phyloP scores from a whole-genome alignment of 2,113 vertebrate genomes.

The Oncorhynchus mykiss region DNA sequence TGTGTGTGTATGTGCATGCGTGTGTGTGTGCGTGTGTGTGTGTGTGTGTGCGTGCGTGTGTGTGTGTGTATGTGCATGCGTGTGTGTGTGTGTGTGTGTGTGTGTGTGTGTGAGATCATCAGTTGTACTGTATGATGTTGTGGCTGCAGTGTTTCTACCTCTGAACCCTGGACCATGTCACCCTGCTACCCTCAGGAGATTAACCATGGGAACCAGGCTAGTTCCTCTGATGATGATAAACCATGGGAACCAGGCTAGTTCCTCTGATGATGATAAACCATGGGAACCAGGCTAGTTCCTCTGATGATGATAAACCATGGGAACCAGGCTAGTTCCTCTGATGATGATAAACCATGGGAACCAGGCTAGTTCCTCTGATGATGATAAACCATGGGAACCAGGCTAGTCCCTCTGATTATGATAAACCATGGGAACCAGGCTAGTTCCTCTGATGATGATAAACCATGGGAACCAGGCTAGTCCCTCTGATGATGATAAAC shows the following conservation, averaged over 20 bases:
- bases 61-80: constrained; percentile 14
- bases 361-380: constrained; percentile 24
- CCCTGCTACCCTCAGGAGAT: constrained; percentile 58
- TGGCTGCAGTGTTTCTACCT: constrained; percentile 52
- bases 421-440: too few species aligned
- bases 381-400: constrained; percentile 1
- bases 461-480: too few species aligned
- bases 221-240: constrained; percentile 44
- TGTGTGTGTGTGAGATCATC: constrained; percentile 30
- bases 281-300: not conserved
- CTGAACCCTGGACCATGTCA: constrained; percentile 72
- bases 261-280: constrained; percentile 37
- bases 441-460: constrained; percentile 35
- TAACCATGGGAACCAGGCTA: constrained; percentile 66
- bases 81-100: constrained; percentile 5
- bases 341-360: constrained; percentile 28
- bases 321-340: not conserved
- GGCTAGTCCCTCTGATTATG: constrained; percentile 34
- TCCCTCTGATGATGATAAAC: constrained; percentile 35
- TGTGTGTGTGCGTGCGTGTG: constrained; percentile 5
- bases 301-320: constrained; percentile 34
- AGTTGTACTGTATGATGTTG: constrained; percentile 61
- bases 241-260: too few species aligned
- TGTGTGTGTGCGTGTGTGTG: not conserved
- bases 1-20: not conserved